A percentile compares a stretch with the other conserved stretches of the same genome.
Conservation (phyloP, 2,888 invertebrate species). For the Saturnia pavonia region DNA sequence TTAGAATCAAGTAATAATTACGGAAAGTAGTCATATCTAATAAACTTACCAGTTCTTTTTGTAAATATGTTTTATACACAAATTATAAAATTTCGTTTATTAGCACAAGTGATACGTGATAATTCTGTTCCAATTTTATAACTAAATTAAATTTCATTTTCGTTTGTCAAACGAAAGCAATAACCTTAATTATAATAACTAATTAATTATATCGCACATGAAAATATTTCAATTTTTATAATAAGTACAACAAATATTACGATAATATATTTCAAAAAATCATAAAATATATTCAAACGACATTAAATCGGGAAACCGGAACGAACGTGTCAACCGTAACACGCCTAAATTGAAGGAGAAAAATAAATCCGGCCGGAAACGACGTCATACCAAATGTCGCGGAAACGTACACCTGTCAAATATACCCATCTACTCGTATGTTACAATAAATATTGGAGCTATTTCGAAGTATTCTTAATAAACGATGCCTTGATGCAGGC, state of each 20-base stretch:
- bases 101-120: too few species aligned
- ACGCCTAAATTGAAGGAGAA: constrained; percentile 47
- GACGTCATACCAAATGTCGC: constrained; percentile 49
- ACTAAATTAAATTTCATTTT: too few species aligned
- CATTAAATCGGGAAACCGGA: constrained; percentile 30
- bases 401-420: constrained; percentile 36
- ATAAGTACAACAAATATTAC: background rate
- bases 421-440: background rate
- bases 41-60: too few species aligned
- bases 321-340: constrained; percentile 41
- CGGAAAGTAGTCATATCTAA: too few species aligned
- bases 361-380: constrained; percentile 49
- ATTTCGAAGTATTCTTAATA: background rate
- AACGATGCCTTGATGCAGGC: background rate
- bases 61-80: too few species aligned
- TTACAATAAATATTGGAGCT: background rate
- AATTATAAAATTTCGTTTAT: too few species aligned
- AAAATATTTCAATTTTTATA: background rate
- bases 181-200: too few species aligned
- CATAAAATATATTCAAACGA: constrained; percentile 22
- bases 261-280: background rate
- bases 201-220: too few species aligned
- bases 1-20: too few species aligned
- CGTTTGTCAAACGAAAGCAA: too few species aligned
- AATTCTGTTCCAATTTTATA: too few species aligned